phyloP scores from a whole-genome alignment of 1,140 invertebrate genomes.

The Euura lappo region DNA sequence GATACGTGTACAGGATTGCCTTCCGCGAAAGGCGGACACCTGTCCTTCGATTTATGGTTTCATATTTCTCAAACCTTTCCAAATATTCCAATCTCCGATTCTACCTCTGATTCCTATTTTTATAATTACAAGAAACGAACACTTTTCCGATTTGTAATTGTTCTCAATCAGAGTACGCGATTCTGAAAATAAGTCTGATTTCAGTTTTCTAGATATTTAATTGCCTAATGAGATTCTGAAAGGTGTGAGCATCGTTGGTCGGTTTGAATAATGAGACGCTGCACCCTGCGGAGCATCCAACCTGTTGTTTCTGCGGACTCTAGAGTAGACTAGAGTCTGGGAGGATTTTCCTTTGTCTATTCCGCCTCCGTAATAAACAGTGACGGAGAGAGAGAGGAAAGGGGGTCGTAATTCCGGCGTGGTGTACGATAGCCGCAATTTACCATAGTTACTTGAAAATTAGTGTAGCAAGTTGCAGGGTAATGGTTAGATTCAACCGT shows the following conservation, averaged over 20 bases:
- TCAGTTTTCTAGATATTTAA: too few species aligned
- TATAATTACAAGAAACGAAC: too few species aligned
- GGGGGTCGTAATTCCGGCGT: background rate
- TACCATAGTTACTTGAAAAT: conserved; percentile 21
- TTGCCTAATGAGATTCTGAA: too few species aligned
- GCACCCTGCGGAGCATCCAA: background rate
- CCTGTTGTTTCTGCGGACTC: background rate
- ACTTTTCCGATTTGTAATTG: too few species aligned
- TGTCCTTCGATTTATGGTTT: background rate
- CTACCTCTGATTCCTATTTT: too few species aligned
- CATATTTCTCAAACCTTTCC: too few species aligned
- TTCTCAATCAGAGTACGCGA: too few species aligned
- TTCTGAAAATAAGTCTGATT: too few species aligned
- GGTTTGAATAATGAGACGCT: too few species aligned
- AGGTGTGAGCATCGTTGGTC: too few species aligned
- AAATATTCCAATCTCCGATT: too few species aligned
- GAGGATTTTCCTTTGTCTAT: background rate
- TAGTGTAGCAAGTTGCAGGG: conserved; percentile 13
- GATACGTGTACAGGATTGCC: background rate
- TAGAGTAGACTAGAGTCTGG: background rate
- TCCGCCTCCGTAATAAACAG: background rate
- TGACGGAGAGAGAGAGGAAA: background rate
- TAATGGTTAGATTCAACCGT: conserved; percentile 19
- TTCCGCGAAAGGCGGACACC: too few species aligned
- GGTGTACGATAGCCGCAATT: conserved; percentile 11